Base-by-base conservation (phyloP, 2,888 invertebrate species). In the Plebejus argus region DNA sequence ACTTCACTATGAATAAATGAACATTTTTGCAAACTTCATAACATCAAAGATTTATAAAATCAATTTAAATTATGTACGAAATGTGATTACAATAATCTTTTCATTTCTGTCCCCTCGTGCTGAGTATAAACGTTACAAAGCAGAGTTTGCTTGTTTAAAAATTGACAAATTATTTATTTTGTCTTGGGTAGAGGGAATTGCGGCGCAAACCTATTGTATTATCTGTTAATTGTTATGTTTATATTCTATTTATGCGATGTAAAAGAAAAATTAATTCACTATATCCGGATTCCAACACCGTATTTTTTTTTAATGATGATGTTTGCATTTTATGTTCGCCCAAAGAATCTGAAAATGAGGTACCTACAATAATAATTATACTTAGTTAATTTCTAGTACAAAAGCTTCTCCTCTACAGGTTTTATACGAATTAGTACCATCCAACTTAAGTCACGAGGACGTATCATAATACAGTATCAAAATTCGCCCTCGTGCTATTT, bases 51-150 rank as follows among this genome's bases (percentile, higher is more conserved):
- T 81, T 81, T 79, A 81, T 81, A 81, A 84, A 87, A 88, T 88
- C 84, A 80, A 82, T 82, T 83, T 82, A 85, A 86, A 89, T 88
- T 86, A 5, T 85, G 81, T 81, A 85, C 84, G 83, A 76, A 87
- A 89, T 88, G 82, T 81, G 85, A 88, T 89, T 89, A 87, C 81
- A 83, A 83, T 86, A 84, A 85, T 85, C 87, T 85, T 86, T 84
- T 83, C 80, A 76, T 81, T 85, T 85, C 85, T 82, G 83, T 85
- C 86, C 85, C 80, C 85, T 83, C 82, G 81, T 82, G 83, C 81
- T 18, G 39, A 20, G 8, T 7, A 39, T 39, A 15, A 20, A 23
- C 12, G 72, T 72, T 28, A 23, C 23, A 23, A 61, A 61, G 23
- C 61, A 20, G 58, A n/a, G 58, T 61, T 61, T 23, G 61, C 23